These are phyloP conservation scores for Orthosia incerta DNA, from an alignment of 2,888 invertebrate species.

Conservation along the genomic window DNA sequence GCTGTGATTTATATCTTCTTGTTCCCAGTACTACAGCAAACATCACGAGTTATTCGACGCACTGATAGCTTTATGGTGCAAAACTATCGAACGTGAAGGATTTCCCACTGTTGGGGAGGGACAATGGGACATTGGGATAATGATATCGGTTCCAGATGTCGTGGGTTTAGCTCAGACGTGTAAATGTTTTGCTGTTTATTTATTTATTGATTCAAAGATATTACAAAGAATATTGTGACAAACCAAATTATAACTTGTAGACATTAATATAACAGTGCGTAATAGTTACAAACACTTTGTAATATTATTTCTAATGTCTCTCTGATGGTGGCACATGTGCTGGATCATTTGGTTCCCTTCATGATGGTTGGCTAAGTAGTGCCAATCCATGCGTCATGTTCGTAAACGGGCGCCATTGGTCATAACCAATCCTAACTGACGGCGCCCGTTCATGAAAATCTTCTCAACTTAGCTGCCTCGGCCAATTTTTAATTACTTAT, in stretches of 20 bases:
- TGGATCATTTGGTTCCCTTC: no score
- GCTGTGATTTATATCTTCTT: slow-evolving; percentile 22
- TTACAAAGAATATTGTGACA: not conserved
- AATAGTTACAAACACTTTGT: no score
- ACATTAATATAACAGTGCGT: no score
- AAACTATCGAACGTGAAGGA: not conserved
- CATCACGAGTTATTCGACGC: slow-evolving; percentile 8
- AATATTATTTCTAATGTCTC: no score
- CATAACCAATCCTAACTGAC: no score
- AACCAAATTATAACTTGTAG: not conserved
- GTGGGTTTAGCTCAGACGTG: not conserved
- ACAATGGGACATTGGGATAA: slow-evolving; percentile 41
- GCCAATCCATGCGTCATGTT: no score
- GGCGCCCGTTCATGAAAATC: no score
- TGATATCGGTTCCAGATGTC: not conserved
- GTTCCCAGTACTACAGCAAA: slow-evolving; percentile 6
- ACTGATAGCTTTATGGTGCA: slow-evolving; percentile 25
- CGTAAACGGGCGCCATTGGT: no score
- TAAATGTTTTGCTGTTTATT: not conserved
- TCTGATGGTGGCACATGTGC: no score
- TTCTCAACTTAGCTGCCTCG: no score
- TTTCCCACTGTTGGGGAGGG: not conserved
- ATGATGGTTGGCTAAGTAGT: no score
- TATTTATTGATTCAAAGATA: not conserved
- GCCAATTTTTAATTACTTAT: no score